Base-by-base conservation (phyloP, 2,113 vertebrate species). In the Thermophis baileyi region DNA sequence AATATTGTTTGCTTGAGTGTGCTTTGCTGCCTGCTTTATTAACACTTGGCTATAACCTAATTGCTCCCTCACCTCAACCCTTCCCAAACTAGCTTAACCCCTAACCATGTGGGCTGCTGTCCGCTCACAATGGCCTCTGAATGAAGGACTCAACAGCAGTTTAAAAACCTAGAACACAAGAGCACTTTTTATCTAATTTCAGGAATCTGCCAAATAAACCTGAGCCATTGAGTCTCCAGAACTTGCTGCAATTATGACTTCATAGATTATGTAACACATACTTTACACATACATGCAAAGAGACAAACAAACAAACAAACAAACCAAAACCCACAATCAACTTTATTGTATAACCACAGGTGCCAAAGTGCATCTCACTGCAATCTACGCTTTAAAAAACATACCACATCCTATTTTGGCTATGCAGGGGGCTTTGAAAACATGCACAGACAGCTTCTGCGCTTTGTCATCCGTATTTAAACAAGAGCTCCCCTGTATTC, bases 401-500 rank as follows among this genome's bases (percentile, higher is more conserved):
- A 98, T 97, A 96, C 97, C 97, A 97, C 95, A 95, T 97, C 98
- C 96, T 98, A 96, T 97, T 98, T 94, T 98, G 98, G 98, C 98
- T 98, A 94, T 98, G 98, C 98, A 98, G 98, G 98, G 98, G 97
- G 98, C 97, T 98, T 98, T 98, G 97, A 97, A 97, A 98, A 97
- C 97, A 97, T 98, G 98, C 98, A 98, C 97, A 98, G 97, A 98
- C 98, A 98, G 98, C 98, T 98, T 99, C 98, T 98, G 97, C 94
- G 98, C 99, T 99, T 98, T 99, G 98, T 98, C 98, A 98, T 99
- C 98, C 98, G 92, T 98, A 98, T 99, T 99, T 99, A 99, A 99
- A 98, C 99, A 99, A 98, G 98, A 99, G 99, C 99, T 99, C 98
- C 98, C 98, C 97, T 99, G 98, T 99, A 99, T 99, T 99, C 99